Evolutionary conservation across 2,113 vertebrate species (phyloP).

Genomic region (Xenopus borealis): DNA sequence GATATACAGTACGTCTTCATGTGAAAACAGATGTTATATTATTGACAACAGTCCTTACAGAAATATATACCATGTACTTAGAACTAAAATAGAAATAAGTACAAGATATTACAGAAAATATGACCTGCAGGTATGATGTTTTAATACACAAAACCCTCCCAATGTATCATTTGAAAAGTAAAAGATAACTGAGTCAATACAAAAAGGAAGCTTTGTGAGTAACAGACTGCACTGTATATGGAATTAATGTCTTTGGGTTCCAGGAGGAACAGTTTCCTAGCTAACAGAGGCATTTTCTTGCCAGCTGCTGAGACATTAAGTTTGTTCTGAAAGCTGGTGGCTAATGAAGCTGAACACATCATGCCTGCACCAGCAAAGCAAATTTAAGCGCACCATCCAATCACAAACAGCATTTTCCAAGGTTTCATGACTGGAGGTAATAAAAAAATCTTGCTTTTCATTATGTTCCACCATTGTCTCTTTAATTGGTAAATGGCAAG

Average conservation of each 20-base stretch:
- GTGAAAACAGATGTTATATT: too few relatives aligned
- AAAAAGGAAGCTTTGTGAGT: background rate
- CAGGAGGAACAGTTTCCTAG: conserved; percentile 5
- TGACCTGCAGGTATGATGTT: too few relatives aligned
- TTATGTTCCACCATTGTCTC: conserved; percentile 21
- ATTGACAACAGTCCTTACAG: too few relatives aligned
- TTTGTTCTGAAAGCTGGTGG: conserved; percentile 36
- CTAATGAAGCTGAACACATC: conserved; percentile 26
- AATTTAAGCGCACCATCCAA: conserved; percentile 37
- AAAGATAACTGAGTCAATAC: background rate
- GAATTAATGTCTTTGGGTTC: conserved; percentile 4
- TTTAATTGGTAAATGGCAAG: conserved; percentile 20
- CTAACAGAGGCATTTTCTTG: conserved; percentile 10
- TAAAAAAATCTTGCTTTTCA: conserved; percentile 10
- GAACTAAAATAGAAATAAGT: background rate
- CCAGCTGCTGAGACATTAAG: conserved; percentile 37
- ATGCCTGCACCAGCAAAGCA: conserved; percentile 33
- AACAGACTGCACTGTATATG: conserved; percentile 2
- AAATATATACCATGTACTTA: too few relatives aligned
- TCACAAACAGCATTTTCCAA: conserved; percentile 27
- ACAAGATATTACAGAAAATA: too few relatives aligned
- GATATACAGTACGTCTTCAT: too few relatives aligned
- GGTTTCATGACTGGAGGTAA: conserved; percentile 6
- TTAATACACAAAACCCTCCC: too few relatives aligned
- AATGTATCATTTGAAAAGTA: background rate